Evolutionary conservation across 1,140 invertebrate genomes (phyloP), one percentile per base, ranked within the genome.

Genomic region (Drosophila prosaltans): DNA sequence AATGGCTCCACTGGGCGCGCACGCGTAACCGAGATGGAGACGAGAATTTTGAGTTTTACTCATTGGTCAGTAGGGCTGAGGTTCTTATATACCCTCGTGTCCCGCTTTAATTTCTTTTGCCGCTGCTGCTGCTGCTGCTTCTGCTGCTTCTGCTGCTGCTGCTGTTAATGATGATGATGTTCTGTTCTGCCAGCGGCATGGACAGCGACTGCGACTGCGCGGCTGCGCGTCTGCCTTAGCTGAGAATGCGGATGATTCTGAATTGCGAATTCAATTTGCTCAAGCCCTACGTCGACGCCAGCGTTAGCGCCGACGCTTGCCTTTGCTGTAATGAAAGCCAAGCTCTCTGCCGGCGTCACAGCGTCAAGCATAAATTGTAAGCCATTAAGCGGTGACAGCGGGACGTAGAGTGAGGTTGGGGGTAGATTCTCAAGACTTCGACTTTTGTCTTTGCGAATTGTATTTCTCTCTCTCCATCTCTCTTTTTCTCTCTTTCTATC

Each of bases 81-180:
- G 84, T 89, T 89, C 84, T 89, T 89, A 81, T 89, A 89, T 89
- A 89, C 84, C 80, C 67, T 89, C 84, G 84, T 78, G 71, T 62
- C 61, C 45, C 71, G 78, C 78, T 82, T 80, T 68, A 86, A 86
- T 86, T 86, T 86, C 83, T 86, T 89, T 75, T 73, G 80, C 72
- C 64, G 74, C 79, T 72, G 66, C 70, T 74, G 74, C 82, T 74
- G 80, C 72, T 80, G 32, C 32, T 36, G 32, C 32, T 4, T 2
- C 28, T 7, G 32, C 32, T 36, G 32, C 32, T 36, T 2, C 32
- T 36, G 32, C 32, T 36, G 32, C 6, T 36, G 32, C 32, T 36
- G 32, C 32, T 36, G 32, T 7, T 36, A 7, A 6, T 36, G 68
- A 57, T 79, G 76, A 79, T 78, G 10, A 79, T 79, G 75, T 69